Percentiles rank a stretch among this genome's conserved stretches.
These are phyloP conservation scores for Eupithecia insigniata DNA, from an alignment of 2,888 invertebrate genomes.

Conservation along the genomic window DNA sequence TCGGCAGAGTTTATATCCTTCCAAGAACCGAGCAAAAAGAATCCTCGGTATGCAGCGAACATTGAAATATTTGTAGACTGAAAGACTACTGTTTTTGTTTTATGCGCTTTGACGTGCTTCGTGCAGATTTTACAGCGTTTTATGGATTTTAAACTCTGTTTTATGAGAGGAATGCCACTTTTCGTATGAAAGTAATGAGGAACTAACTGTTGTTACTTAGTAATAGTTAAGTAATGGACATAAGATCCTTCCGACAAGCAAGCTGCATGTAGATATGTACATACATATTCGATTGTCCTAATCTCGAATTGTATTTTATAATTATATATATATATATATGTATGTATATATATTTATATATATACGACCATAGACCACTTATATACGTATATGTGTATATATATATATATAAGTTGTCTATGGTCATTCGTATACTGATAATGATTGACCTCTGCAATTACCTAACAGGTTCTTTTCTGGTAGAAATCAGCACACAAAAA, in stretches of 20 bases:
- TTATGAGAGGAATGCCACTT: not conserved
- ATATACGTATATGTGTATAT: no score
- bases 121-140: not conserved
- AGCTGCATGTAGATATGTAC: not conserved
- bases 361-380: no score
- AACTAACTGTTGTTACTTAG: not conserved
- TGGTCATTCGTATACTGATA: no score
- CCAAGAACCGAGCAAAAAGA: slow-evolving; percentile 60
- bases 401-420: no score
- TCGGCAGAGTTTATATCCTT: slow-evolving; percentile 73
- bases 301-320: no score
- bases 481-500: no score
- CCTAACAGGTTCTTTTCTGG: no score
- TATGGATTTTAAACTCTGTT: slow-evolving; percentile 5
- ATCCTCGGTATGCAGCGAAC: slow-evolving; percentile 43
- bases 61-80: slow-evolving; percentile 50
- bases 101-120: slow-evolving; percentile 13
- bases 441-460: no score
- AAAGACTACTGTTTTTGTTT: slow-evolving; percentile 41
- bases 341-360: no score
- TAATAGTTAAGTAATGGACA: not conserved
- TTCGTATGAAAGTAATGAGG: not conserved
- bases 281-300: not conserved
- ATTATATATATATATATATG: no score
- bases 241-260: not conserved